Conservation (phyloP, 2,888 invertebrate genomes). For the Thyatira batis region DNA sequence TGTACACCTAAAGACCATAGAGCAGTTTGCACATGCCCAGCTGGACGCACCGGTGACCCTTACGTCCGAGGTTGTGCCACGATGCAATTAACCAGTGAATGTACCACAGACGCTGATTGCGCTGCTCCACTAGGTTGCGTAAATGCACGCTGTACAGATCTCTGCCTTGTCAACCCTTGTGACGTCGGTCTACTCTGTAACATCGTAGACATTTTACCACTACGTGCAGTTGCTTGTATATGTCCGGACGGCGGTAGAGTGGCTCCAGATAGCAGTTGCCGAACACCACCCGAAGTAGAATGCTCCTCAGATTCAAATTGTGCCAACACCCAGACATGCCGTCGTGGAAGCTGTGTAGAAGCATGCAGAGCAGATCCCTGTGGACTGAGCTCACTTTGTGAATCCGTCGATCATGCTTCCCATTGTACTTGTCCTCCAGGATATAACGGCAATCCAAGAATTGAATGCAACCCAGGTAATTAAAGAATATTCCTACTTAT, state of each 20-base stretch:
- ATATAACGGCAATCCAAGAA: slow-evolving; percentile 89
- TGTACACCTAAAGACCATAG: slow-evolving; percentile 90
- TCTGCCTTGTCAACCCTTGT: slow-evolving; percentile 89
- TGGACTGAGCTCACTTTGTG: slow-evolving; percentile 92
- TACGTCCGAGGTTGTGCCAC: slow-evolving; percentile 81
- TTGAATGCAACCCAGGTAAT: slow-evolving; percentile 87
- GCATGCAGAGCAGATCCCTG: slow-evolving; percentile 90
- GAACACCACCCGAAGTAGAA: slow-evolving; percentile 81
- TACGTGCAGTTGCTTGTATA: slow-evolving; percentile 92
- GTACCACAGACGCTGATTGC: slow-evolving; percentile 90
- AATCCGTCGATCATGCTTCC: slow-evolving; percentile 88
- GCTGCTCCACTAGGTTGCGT: slow-evolving; percentile 89
- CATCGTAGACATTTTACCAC: slow-evolving; percentile 89
- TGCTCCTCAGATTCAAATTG: slow-evolving; percentile 90
- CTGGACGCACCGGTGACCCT: slow-evolving; percentile 90
- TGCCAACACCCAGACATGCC: slow-evolving; percentile 87
- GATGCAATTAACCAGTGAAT: slow-evolving; percentile 80
- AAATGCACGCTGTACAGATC: slow-evolving; percentile 88
- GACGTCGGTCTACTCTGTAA: slow-evolving; percentile 89
- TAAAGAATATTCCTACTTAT: slow-evolving; percentile 3
- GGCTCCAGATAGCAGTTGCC: slow-evolving; percentile 88
- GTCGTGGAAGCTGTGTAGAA: slow-evolving; percentile 88
- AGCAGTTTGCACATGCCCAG: slow-evolving; percentile 88
- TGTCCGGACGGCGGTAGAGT: slow-evolving; percentile 92
- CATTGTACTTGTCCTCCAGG: slow-evolving; percentile 90